phyloP scores from a whole-genome alignment of 1,140 invertebrate species.

The Cardiocondyla obscurior region DNA sequence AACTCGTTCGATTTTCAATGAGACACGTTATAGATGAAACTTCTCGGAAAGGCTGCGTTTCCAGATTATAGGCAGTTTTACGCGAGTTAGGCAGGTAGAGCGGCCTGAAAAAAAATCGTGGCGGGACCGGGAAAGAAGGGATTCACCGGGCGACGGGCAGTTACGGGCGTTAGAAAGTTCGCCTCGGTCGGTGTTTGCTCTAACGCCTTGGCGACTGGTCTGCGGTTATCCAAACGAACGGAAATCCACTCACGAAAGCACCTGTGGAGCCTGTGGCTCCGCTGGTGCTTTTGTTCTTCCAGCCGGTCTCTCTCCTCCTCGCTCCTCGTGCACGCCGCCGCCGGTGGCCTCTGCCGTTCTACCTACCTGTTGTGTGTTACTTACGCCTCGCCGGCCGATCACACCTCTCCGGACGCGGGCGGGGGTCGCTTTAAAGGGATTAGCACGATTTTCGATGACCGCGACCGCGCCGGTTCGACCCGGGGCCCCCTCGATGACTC shows the following conservation, averaged over 20 bases:
- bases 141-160: constrained; percentile 40
- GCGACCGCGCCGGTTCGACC: constrained; percentile 6
- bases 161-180: constrained; percentile 75
- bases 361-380: constrained; percentile 75
- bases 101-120: background rate
- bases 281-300: constrained; percentile 76
- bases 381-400: constrained; percentile 66
- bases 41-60: constrained; percentile 15
- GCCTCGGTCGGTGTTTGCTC: constrained; percentile 69
- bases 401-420: constrained; percentile 50
- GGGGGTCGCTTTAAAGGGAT: constrained; percentile 75
- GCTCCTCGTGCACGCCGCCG: background rate
- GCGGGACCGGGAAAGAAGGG: constrained; percentile 6
- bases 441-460: constrained; percentile 73
- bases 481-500: constrained; percentile 6
- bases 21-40: background rate
- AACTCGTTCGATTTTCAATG: background rate
- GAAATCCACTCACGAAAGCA: constrained; percentile 71
- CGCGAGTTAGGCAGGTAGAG: constrained; percentile 61
- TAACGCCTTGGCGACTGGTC: constrained; percentile 72
- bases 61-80: constrained; percentile 45
- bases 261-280: constrained; percentile 73
- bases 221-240: constrained; percentile 69
- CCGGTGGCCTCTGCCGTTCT: constrained; percentile 55
- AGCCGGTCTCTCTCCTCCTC: constrained; percentile 20